phyloP scores from a whole-genome alignment of 1,140 invertebrate species.

The Hestina assimilis region DNA sequence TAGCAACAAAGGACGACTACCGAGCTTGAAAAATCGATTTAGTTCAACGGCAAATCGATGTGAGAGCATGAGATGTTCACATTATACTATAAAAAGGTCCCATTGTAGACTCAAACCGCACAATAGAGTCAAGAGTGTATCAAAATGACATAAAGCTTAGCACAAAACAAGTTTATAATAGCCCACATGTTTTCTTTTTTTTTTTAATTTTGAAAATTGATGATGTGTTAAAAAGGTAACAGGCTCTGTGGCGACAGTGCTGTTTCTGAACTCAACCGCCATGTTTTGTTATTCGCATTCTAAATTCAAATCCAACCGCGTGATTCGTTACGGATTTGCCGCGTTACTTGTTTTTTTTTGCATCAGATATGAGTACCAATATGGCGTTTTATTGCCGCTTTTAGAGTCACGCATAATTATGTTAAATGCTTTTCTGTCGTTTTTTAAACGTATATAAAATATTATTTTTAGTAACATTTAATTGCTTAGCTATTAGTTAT shows the following conservation, averaged over 20 bases:
- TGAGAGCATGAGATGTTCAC: conserved; percentile 48
- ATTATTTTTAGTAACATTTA: background rate
- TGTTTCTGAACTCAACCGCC: conserved; percentile 47
- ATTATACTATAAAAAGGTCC: conserved; percentile 53
- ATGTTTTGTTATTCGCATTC: conserved; percentile 54
- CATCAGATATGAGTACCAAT: conserved; percentile 21
- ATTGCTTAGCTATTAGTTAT: background rate
- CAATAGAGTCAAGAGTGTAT: conserved; percentile 68
- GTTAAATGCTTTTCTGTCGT: conserved; percentile 13
- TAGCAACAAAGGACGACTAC: conserved; percentile 69
- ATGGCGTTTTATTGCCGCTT: conserved; percentile 29
- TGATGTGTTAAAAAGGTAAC: conserved; percentile 76
- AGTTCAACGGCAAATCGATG: conserved; percentile 65
- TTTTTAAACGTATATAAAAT: background rate
- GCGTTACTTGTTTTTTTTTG: conserved; percentile 43
- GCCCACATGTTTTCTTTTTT: conserved; percentile 56
- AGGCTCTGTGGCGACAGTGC: conserved; percentile 30
- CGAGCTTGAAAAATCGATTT: conserved; percentile 74
- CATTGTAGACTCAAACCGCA: conserved; percentile 56
- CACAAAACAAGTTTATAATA: conserved; percentile 66
- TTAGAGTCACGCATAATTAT: conserved; percentile 21
- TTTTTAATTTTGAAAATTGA: conserved; percentile 66
- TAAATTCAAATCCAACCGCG: conserved; percentile 46
- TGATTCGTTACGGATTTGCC: conserved; percentile 52
- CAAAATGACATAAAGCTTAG: conserved; percentile 75